Evolutionary conservation across 2,888 invertebrate species (phyloP), one percentile per base, ranked within the genome.

Genomic region (Rapana venosa): DNA sequence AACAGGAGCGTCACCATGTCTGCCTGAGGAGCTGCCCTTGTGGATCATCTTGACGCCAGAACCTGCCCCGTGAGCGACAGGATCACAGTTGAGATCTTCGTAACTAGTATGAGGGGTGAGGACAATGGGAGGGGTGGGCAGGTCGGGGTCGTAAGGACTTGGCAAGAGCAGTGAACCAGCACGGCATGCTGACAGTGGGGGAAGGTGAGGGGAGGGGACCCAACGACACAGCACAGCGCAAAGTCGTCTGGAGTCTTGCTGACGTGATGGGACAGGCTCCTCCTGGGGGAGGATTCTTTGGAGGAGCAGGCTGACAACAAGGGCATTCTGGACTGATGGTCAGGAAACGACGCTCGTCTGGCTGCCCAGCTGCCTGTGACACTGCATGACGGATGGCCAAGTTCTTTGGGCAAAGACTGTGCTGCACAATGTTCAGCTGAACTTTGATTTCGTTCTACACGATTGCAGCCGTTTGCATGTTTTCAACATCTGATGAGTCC

Each of bases 71-170:
- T 2, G 77, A 32, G 17, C 77, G 87, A 47, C 35, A 22, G 66
- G 20, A 30, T 74, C 77, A 11, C 20, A 20, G 58, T 79, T 36
- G 79, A 79, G 79, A 17, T 77, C 79, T 11, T 79, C 58, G 61
- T 88, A 88, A 58, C 88, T 88, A 32, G 81, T 88, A 58, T 79
- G 79, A 0, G 88, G 88, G 32, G 88, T 88, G 58, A 88, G 88
- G 58, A 88, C 88, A 79, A 88, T 88, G 88, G 88, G 88, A 17
- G 88, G 88, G 32, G 88, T 88, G 79, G 88, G 88, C n/a, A 88
- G 88, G 58, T 58, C 32, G 58, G 88, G 87, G 79, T 88, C 61
- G 88, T 88, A 88, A 30, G 88, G 88, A 58, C 79, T 88, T 32
- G 77, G 79, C 79, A 88, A 35, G 88, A 36, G 79, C 79, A 61